Percentiles rank a stretch among this genome's conserved stretches.
These are phyloP conservation scores for Hippocampus abdominalis DNA, from an alignment of 2,113 vertebrate species.

Conservation along the genomic window DNA sequence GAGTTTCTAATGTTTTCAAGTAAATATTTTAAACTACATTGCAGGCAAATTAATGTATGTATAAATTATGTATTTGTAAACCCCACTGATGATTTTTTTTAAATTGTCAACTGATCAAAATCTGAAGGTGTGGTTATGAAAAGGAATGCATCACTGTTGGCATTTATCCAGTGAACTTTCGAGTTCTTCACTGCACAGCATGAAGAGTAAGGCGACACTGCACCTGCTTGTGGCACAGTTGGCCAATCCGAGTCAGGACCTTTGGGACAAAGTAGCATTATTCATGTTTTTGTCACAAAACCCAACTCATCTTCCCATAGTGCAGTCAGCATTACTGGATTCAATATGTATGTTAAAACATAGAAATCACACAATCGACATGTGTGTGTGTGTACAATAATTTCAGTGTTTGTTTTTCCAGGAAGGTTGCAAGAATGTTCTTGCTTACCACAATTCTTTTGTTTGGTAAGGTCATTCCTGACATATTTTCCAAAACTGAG, in stretches of 20 bases:
- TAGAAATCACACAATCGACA: neutral
- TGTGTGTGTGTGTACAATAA: neutral
- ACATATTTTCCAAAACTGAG: neutral
- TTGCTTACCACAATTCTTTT: constrained; percentile 53
- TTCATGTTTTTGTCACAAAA: constrained; percentile 27
- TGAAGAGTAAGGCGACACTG: constrained; percentile 20
- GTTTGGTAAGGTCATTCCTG: constrained; percentile 56
- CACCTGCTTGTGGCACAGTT: constrained; percentile 22
- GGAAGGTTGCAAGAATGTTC: constrained; percentile 54
- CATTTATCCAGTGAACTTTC: constrained; percentile 51
- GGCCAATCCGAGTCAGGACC: constrained; percentile 14
- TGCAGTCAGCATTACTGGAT: constrained; percentile 23
- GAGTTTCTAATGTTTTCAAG: constrained; percentile 21
- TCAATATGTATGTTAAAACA: neutral
- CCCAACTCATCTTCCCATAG: constrained; percentile 6
- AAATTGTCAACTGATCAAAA: constrained; percentile 2
- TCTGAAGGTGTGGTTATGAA: constrained; percentile 11
- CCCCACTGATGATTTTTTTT: neutral
- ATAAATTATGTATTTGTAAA: constrained; percentile 13
- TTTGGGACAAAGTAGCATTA: constrained; percentile 16
- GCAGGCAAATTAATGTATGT: constrained; percentile 9
- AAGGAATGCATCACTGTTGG: constrained; percentile 48
- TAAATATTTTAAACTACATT: constrained; percentile 33
- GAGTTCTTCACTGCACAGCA: constrained; percentile 30
- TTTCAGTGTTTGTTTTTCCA: constrained; percentile 15